Evolutionary conservation across 2,888 invertebrate genomes (phyloP).

Genomic region (Eilema depressum): DNA sequence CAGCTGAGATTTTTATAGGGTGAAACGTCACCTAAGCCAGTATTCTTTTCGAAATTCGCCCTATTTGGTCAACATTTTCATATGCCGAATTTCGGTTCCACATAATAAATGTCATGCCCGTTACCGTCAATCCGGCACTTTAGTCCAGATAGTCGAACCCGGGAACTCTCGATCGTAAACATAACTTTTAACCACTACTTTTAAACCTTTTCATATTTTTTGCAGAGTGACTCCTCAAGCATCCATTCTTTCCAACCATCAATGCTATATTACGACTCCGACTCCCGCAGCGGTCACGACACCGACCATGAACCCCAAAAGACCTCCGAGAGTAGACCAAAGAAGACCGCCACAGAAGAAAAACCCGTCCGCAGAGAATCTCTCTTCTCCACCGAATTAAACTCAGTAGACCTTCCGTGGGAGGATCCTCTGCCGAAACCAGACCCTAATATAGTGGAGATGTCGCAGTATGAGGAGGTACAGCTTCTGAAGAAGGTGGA

Average conservation of each 20-base stretch:
- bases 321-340: slow-evolving; percentile 50
- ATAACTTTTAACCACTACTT: too few relatives aligned
- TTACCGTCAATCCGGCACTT: too few relatives aligned
- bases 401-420: slow-evolving; percentile 77
- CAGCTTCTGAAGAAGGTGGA: slow-evolving; percentile 80
- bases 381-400: slow-evolving; percentile 70
- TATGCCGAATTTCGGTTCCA: too few relatives aligned
- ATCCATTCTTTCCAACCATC: slow-evolving; percentile 68
- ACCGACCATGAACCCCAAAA: slow-evolving; percentile 54
- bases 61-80: too few relatives aligned
- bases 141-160: too few relatives aligned
- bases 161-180: too few relatives aligned
- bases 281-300: slow-evolving; percentile 65
- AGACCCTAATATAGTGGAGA: slow-evolving; percentile 61
- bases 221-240: slow-evolving; percentile 77
- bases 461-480: slow-evolving; percentile 79
- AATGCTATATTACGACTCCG: slow-evolving; percentile 69
- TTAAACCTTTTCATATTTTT: neutral
- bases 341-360: slow-evolving; percentile 55
- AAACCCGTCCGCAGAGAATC: slow-evolving; percentile 62
- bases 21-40: too few relatives aligned
- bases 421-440: slow-evolving; percentile 53
- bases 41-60: too few relatives aligned
- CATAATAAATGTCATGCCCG: too few relatives aligned
- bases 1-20: too few relatives aligned